Conservation (phyloP, 2,888 invertebrate species). For the Cephus nigrinus region DNA sequence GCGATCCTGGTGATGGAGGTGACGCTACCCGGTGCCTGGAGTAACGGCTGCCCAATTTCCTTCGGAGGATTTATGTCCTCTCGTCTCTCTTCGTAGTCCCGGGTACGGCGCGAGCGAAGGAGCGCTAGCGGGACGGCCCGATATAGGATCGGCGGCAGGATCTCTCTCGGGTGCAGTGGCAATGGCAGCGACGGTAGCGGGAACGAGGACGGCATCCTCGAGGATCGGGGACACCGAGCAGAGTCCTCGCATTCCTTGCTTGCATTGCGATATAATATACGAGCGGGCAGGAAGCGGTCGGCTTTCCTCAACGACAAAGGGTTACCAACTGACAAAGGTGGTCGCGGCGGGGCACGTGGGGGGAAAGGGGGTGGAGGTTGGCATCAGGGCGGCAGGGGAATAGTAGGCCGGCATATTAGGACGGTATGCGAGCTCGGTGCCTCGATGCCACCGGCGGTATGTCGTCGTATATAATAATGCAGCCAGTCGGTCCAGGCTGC, state of each 20-base stretch:
- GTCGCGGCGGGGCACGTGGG: not conserved
- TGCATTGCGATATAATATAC: conserved; percentile 63
- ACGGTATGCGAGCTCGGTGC: conserved; percentile 53
- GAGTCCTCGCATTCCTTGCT: conserved; percentile 43
- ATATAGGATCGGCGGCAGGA: not conserved
- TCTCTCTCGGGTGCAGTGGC: not conserved
- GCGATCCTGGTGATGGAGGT: not conserved
- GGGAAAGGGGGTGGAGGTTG: conserved; percentile 13
- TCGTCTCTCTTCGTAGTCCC: not conserved
- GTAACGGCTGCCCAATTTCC: not conserved
- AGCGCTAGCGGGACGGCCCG: not conserved
- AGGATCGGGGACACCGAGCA: conserved; percentile 2
- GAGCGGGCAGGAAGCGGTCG: conserved; percentile 57
- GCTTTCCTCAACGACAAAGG: conserved; percentile 61
- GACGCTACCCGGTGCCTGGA: not conserved
- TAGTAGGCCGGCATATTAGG: conserved; percentile 61
- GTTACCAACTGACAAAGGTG: conserved; percentile 27
- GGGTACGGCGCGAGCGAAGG: not conserved
- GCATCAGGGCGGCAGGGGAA: conserved; percentile 34
- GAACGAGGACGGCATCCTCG: conserved; percentile 16
- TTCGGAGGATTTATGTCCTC: not conserved
- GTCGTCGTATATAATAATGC: conserved; percentile 50
- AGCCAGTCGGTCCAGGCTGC: conserved; percentile 23
- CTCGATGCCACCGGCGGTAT: conserved; percentile 8
- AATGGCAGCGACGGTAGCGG: conserved; percentile 8